These are phyloP conservation scores for Myripristis jacobus DNA, from an alignment of 2,797 vertebrate genomes.

Conservation along the genomic window DNA sequence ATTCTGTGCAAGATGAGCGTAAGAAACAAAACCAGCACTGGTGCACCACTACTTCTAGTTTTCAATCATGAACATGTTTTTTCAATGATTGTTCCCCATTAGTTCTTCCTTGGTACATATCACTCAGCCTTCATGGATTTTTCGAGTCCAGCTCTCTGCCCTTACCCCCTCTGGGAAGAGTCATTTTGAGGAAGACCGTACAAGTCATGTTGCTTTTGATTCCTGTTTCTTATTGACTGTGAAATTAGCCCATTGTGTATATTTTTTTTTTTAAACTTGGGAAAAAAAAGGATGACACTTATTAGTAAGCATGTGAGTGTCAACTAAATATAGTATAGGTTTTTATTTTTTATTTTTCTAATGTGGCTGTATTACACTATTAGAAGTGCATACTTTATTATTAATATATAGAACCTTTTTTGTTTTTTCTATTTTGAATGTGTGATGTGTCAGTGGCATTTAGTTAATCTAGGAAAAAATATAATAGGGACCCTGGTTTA, in stretches of 20 bases:
- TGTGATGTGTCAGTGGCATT: slow-evolving; percentile 71
- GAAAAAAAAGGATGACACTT: slow-evolving; percentile 58
- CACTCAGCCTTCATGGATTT: slow-evolving; percentile 8
- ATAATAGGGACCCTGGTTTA: slow-evolving; percentile 61
- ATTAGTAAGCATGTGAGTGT: slow-evolving; percentile 77
- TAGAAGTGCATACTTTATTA: slow-evolving; percentile 71
- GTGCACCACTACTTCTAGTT: background rate
- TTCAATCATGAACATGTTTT: slow-evolving; percentile 25
- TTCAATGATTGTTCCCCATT: background rate
- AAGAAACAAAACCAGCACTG: background rate
- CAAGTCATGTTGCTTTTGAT: slow-evolving; percentile 52
- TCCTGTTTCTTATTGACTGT: slow-evolving; percentile 72
- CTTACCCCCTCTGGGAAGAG: slow-evolving; percentile 4
- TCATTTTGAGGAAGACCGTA: slow-evolving; percentile 25
- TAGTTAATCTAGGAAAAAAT: slow-evolving; percentile 44
- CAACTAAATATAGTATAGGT: slow-evolving; percentile 55
- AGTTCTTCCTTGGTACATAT: slow-evolving; percentile 34
- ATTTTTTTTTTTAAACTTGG: slow-evolving; percentile 66
- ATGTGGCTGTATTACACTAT: slow-evolving; percentile 71
- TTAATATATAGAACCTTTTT: slow-evolving; percentile 63
- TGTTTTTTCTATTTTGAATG: slow-evolving; percentile 64
- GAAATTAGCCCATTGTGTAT: slow-evolving; percentile 68
- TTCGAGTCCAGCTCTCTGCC: slow-evolving; percentile 13
- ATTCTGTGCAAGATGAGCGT: background rate
- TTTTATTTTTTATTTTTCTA: slow-evolving; percentile 71